A percentile compares a stretch with the other conserved stretches of the same genome.
Conservation (phyloP, 2,113 vertebrate genomes). For the Lophius piscatorius region DNA sequence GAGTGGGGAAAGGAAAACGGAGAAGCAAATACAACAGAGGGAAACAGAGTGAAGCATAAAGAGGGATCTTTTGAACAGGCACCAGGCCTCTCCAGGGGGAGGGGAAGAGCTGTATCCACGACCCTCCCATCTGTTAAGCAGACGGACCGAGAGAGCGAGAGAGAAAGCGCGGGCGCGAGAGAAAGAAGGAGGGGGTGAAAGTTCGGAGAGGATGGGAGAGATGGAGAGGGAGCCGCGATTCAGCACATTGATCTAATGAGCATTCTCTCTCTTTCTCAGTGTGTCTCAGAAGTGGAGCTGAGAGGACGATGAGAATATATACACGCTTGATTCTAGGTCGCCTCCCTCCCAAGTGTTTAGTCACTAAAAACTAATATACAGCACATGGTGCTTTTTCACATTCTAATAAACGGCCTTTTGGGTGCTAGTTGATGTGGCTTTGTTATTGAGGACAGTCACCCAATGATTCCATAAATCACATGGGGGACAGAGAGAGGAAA, state of each 20-base stretch:
- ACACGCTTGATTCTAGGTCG: constrained; percentile 82
- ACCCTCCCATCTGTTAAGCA: constrained; percentile 83
- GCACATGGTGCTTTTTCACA: constrained; percentile 73
- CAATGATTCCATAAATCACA: constrained; percentile 36
- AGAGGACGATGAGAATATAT: constrained; percentile 78
- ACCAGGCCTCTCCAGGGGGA: constrained; percentile 78
- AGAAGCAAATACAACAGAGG: constrained; percentile 52
- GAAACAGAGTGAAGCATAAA: constrained; percentile 66
- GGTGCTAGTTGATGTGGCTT: constrained; percentile 69
- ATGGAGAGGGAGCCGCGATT: constrained; percentile 66
- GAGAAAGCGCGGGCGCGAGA: constrained; percentile 37
- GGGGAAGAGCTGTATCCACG: constrained; percentile 70
- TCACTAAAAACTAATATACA: constrained; percentile 79
- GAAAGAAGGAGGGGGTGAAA: constrained; percentile 37
- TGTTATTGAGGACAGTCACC: constrained; percentile 64
- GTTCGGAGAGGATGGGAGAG: constrained; percentile 63
- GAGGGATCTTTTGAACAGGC: constrained; percentile 76
- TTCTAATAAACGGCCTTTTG: constrained; percentile 73
- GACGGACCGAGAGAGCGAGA: constrained; percentile 66
- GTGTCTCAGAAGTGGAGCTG: constrained; percentile 77
- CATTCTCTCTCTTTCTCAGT: constrained; percentile 58
- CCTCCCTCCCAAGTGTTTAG: constrained; percentile 81
- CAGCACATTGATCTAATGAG: constrained; percentile 81
- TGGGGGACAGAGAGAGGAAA: constrained; percentile 47
- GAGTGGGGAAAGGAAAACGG: constrained; percentile 58